These are phyloP conservation scores for Drosophila kuntzei DNA, from an alignment of 2,888 invertebrate species.

Conservation along the genomic window DNA sequence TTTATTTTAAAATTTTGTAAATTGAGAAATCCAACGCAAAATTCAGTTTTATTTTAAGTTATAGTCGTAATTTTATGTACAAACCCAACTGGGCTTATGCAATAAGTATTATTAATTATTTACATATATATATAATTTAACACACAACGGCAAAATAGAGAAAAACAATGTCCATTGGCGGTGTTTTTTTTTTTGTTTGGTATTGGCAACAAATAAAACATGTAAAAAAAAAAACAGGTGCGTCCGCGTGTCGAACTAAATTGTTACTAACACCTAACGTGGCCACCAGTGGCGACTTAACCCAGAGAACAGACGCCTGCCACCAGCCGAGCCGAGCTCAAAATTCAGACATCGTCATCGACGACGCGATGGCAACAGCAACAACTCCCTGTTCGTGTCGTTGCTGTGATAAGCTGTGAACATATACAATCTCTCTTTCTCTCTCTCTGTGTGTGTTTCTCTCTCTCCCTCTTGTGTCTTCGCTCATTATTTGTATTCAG, in stretches of 20 bases:
- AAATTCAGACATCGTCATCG: conserved; percentile 41
- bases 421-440: neutral
- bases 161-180: neutral
- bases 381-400: conserved; percentile 7
- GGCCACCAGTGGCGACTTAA: conserved; percentile 79
- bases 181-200: conserved; percentile 7
- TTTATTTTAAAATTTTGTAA: neutral
- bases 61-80: neutral
- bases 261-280: conserved; percentile 85
- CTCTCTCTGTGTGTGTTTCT: conserved; percentile 10
- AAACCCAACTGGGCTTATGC: conserved; percentile 7
- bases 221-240: conserved; percentile 70
- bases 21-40: neutral
- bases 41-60: neutral
- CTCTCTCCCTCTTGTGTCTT: neutral
- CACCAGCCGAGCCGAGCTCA: conserved; percentile 52
- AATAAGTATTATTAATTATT: conserved; percentile 16
- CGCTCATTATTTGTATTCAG: conserved; percentile 47
- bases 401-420: conserved; percentile 37
- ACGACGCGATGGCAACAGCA: conserved; percentile 14
- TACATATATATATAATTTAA: neutral
- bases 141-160: neutral
- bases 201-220: conserved; percentile 50
- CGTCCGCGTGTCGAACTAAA: conserved; percentile 82
- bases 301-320: conserved; percentile 60